Evolutionary conservation across 2,113 vertebrate species (phyloP), one percentile per base, ranked within the genome.

Genomic region (Donacobius atricapilla): DNA sequence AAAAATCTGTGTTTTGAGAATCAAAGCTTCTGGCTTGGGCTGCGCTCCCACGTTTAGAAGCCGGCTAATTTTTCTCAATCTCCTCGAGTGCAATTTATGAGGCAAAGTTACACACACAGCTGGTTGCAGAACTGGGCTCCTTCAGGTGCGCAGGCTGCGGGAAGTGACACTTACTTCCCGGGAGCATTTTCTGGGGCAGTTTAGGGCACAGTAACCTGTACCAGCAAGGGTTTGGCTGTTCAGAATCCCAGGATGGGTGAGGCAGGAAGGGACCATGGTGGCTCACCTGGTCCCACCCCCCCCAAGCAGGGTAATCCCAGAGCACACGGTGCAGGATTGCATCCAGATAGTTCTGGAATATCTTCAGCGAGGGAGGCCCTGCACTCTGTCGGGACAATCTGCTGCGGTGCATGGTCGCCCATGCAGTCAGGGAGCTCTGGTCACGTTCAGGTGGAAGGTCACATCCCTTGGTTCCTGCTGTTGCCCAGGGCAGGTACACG

Each of bases 351-450:
- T 15, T 76, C 70, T 54, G 78, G n/a, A 13, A 22, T 13, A 19
- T 4, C 54, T 22, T 11, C 47, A 12, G 40, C 10, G 30, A 35
- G n/a, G 61, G 39, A 54, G 4, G 27, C 11, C 31, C 45, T 15
- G 5, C 13, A 2, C 9, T 33, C 28, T 33, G 14, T 16, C 31
- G 35, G 78, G 53, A 8, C 39, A 40, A 1, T 15, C 70, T 76
- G n/a, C 13, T 40, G 39, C 61, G 13, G 28, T 8, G 18, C 3
- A 0, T 1, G 8, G 15, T 39, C 22, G 20, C 23, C 33, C 1
- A 1, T 5, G 51, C 78, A 60, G 51, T 4, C 8, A 25, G 47
- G 39, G 9, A n/a, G 17, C 3, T 68, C 60, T 44, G 42, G 58
- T 51, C 28, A 19, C 2, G 0, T 27, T 31, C n/a, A 7, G 47